phyloP scores from a whole-genome alignment of 2,113 vertebrate genomes.

The Trachemys scripta region DNA sequence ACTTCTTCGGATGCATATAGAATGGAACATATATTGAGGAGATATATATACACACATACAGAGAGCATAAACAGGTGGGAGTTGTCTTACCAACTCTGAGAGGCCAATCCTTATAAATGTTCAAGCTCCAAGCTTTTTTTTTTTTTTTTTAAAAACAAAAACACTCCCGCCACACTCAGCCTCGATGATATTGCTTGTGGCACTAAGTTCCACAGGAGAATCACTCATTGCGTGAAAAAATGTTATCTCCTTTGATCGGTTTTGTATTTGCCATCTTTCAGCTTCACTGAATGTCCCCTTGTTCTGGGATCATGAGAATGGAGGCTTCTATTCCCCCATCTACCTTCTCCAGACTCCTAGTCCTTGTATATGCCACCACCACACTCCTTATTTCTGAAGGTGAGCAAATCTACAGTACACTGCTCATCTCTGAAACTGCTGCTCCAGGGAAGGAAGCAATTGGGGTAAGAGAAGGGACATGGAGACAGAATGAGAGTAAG shows the following conservation, averaged over 20 bases:
- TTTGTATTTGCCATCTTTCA: not conserved
- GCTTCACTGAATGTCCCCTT: not conserved
- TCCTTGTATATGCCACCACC: not conserved
- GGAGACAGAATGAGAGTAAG: accelerated
- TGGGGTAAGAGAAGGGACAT: accelerated
- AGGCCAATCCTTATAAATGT: not conserved
- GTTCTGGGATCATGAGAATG: not conserved
- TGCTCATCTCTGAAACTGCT: not conserved
- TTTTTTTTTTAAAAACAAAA: not conserved
- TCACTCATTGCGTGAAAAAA: not conserved
- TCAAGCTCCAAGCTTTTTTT: not conserved
- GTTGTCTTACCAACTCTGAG: too few relatives aligned
- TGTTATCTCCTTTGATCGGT: not conserved
- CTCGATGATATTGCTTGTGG: not conserved
- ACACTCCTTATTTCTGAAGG: not conserved
- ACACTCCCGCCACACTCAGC: not conserved
- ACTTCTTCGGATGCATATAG: too few relatives aligned
- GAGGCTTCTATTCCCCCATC: too few relatives aligned
- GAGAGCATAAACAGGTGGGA: too few relatives aligned
- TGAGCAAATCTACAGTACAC: not conserved
- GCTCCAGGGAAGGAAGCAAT: not conserved
- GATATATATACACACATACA: too few relatives aligned
- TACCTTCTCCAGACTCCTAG: not conserved
- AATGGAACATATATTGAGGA: too few relatives aligned
- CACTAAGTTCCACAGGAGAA: not conserved